Percentiles rank a stretch among this genome's conserved stretches.
phyloP scores from a whole-genome alignment of 2,888 invertebrate species.

The Acleris cristana region DNA sequence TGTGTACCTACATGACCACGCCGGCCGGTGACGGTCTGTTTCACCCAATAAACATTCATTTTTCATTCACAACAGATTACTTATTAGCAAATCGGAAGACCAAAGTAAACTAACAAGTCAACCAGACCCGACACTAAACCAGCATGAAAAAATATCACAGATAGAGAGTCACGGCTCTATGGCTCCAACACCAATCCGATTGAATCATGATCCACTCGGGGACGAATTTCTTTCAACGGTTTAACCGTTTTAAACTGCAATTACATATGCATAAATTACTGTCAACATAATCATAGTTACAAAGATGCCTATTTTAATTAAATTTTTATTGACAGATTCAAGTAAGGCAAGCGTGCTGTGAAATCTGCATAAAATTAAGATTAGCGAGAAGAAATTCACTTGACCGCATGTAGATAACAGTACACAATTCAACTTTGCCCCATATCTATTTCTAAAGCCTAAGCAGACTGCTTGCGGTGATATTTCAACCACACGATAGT shows the following conservation, averaged over 20 bases:
- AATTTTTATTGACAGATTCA: not conserved
- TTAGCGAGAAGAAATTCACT: slow-evolving; percentile 1
- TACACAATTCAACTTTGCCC: slow-evolving; percentile 9
- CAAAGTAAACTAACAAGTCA: slow-evolving; percentile 42
- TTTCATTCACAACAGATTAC: slow-evolving; percentile 18
- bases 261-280: slow-evolving; percentile 6
- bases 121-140: slow-evolving; percentile 42
- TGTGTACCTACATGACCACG: slow-evolving; percentile 17
- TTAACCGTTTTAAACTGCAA: slow-evolving; percentile 19
- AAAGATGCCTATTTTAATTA: not conserved
- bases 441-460: not conserved
- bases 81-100: slow-evolving; percentile 46
- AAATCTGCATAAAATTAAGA: slow-evolving; percentile 1
- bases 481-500: not conserved
- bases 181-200: slow-evolving; percentile 2
- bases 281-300: not conserved
- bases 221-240: slow-evolving; percentile 11
- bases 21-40: slow-evolving; percentile 8
- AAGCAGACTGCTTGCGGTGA: not conserved
- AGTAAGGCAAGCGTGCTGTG: not conserved
- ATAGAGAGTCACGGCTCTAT: slow-evolving; percentile 44
- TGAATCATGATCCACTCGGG: not conserved
- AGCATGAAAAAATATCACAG: slow-evolving; percentile 54
- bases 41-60: slow-evolving; percentile 20
- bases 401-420: slow-evolving; percentile 14